Evolutionary conservation across 2,113 vertebrate species (phyloP).

Genomic region (Platichthys stellatus): DNA sequence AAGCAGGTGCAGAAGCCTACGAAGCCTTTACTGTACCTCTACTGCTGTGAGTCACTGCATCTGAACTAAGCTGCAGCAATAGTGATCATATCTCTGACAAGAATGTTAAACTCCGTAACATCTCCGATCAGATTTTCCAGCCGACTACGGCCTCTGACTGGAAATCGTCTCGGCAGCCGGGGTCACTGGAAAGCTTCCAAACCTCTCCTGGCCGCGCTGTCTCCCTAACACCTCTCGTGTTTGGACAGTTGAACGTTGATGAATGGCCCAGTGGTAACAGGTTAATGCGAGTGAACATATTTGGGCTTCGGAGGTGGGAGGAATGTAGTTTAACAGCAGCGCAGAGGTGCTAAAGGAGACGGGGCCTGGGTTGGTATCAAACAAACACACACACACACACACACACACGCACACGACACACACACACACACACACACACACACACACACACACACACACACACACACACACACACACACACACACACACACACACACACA

Average conservation of each 20-base stretch:
- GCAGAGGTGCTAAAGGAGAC: slow-evolving; percentile 59
- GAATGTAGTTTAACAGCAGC: slow-evolving; percentile 79
- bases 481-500: too few relatives aligned
- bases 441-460: slow-evolving; percentile 23
- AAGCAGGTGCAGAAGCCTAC: neutral
- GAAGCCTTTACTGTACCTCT: neutral
- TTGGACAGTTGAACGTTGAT: slow-evolving; percentile 75
- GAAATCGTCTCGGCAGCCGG: slow-evolving; percentile 29
- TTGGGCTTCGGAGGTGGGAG: slow-evolving; percentile 76
- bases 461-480: slow-evolving; percentile 21
- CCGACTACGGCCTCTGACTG: slow-evolving; percentile 23
- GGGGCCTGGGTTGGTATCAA: slow-evolving; percentile 38
- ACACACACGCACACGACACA: slow-evolving; percentile 15
- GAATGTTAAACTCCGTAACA: neutral
- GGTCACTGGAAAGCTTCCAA: slow-evolving; percentile 55
- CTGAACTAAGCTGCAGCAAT: neutral
- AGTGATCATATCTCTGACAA: neutral
- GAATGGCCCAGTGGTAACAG: slow-evolving; percentile 74
- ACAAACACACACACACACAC: neutral
- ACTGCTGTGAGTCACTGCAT: neutral
- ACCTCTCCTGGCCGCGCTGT: slow-evolving; percentile 49
- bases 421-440: neutral
- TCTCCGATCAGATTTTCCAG: slow-evolving; percentile 6
- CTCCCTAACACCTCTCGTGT: slow-evolving; percentile 78
- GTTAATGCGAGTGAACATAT: slow-evolving; percentile 73